Evolutionary conservation across 35 echinoderm and acorn worm genomes (phyloP).

Genomic region (Ophioderma brevispina): DNA sequence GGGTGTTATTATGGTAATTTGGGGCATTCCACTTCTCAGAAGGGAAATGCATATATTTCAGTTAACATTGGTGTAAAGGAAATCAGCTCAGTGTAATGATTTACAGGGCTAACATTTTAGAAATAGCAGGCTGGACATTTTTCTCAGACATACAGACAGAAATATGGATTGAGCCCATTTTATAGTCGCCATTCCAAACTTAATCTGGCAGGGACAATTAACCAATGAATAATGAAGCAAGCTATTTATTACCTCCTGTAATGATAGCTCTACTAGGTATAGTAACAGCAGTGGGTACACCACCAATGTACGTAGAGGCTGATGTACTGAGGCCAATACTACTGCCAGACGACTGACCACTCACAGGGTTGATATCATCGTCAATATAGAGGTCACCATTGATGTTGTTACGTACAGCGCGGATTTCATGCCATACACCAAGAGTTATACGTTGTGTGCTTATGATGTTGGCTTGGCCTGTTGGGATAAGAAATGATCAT

Average conservation of each 20-base stretch:
- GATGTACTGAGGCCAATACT: constrained; percentile 58
- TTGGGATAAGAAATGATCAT: too few species aligned
- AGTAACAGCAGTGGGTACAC: constrained; percentile 44
- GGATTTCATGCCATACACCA: constrained; percentile 67
- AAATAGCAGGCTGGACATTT: too few species aligned
- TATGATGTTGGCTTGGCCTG: constrained; percentile 69
- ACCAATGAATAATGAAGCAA: background rate
- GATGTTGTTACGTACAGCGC: constrained; percentile 39
- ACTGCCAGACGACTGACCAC: constrained; percentile 50
- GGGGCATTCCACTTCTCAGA: too few species aligned
- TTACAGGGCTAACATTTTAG: too few species aligned
- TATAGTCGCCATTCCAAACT: too few species aligned
- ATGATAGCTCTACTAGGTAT: constrained; percentile 68
- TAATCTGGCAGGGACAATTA: too few species aligned
- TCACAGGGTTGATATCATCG: constrained; percentile 44
- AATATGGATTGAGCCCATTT: too few species aligned
- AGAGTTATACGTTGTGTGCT: constrained; percentile 35
- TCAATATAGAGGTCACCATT: constrained; percentile 58
- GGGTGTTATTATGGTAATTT: too few species aligned
- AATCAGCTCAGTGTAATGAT: too few species aligned
- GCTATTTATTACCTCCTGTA: constrained; percentile 50
- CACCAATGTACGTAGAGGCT: constrained; percentile 66
- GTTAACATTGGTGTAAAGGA: too few species aligned
- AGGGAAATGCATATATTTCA: too few species aligned
- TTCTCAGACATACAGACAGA: too few species aligned